Evolutionary conservation across 2,797 vertebrate genomes (phyloP).

Genomic region (Arvicola amphibius): DNA sequence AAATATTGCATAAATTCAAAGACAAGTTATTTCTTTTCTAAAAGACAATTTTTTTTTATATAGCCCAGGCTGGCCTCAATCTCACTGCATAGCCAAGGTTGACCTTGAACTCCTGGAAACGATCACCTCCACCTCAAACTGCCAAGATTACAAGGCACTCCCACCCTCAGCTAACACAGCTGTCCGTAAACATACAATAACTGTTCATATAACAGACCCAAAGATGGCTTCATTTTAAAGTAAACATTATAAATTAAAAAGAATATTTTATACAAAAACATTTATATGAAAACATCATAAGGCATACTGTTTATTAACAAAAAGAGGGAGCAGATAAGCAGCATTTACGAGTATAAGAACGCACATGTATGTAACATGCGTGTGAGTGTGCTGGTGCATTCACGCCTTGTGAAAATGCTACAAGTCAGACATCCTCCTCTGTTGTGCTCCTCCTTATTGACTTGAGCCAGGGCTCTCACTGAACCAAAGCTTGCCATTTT

Average conservation of each 20-base stretch:
- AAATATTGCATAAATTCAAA: slow-evolving; percentile 34
- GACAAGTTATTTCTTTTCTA: not conserved
- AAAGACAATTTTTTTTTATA: not conserved
- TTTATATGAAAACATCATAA: not conserved
- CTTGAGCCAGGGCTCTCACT: not conserved
- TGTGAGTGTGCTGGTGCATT: not conserved
- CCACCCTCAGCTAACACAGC: not conserved
- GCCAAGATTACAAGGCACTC: not conserved
- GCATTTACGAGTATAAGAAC: not conserved
- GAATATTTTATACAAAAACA: not conserved
- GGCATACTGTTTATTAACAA: slow-evolving; percentile 2
- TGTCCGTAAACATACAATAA: not conserved
- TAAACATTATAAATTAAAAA: not conserved
- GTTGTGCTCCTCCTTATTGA: too few species aligned
- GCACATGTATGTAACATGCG: not conserved
- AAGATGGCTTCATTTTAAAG: slow-evolving; percentile 48
- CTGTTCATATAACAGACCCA: slow-evolving; percentile 27
- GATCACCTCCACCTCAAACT: not conserved
- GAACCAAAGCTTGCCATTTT: not conserved
- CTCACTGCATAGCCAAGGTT: not conserved
- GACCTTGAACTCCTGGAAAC: not conserved
- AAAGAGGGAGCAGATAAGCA: not conserved
- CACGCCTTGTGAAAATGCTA: not conserved
- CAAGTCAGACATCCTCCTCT: not conserved
- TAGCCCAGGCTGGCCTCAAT: not conserved